Base-by-base conservation (phyloP, 2,113 vertebrate species). In the Gobiocypris rarus region DNA sequence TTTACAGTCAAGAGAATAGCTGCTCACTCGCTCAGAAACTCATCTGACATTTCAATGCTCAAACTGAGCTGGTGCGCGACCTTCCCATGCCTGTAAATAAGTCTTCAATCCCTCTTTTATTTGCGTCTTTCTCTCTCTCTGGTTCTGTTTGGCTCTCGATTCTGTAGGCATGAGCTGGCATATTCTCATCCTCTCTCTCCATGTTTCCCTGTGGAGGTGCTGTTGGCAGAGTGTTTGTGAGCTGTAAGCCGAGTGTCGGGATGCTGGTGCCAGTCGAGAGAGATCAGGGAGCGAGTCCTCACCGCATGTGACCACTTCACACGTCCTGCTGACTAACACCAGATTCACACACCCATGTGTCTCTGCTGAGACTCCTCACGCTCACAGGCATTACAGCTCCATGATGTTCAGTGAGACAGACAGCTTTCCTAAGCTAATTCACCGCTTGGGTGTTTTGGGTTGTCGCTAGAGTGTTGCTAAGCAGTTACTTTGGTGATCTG, bases 21-120 rank as follows among this genome's bases (percentile, higher is more conserved):
- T 81, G 70, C n/a, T 70, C 70, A 28, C 38, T 74, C 69, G 48
- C n/a, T 69, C 75, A 83, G 75, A 76, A 84, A 43, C 82, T 63
- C 75, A 70, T 69, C 82, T 77, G 69, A 71, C 61, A 86, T 84
- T 88, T 84, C 81, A 88, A 88, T 86, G 69, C 84, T 61, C 10
- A 26, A 54, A 38, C 74, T 28, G 43, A 38, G 22, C 45, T 80
- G 75, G 48, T 80, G 77, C 81, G 59, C 58, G 63, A 74, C 82
- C 87, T 88, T 88, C 87, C 87, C 87, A 86, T 77, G 87, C 84
- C 82, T 88, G 87, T 88, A 88, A 88, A 88, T 82, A 86, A 77
- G 77, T 61, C 81, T 83, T 56, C 70, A n/a, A 13, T 84, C 75
- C 67, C 71, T 58, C 63, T 65, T 24, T 79, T 86, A 83, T 84